Evolutionary conservation across 2,888 invertebrate species (phyloP), one percentile per base, ranked within the genome.

Genomic region (Cantharis rustica): DNA sequence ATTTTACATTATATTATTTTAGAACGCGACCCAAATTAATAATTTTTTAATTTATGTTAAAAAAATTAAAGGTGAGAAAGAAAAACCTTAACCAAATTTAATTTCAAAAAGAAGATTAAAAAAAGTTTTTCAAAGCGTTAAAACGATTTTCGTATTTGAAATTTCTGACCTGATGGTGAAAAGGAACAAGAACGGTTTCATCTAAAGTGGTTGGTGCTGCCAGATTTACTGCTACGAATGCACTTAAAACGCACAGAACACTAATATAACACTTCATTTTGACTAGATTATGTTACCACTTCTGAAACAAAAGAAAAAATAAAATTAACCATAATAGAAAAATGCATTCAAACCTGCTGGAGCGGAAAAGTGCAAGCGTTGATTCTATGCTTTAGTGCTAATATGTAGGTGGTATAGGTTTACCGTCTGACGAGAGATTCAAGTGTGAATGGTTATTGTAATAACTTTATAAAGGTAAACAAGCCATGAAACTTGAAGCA

Each of bases 211-310:
- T 82, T 66, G 88, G 88, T 16, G 88, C 88, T 73, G 88, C 86
- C 78, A 81, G 78, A 79, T 84, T 84, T 79, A 86, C 84, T 80
- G 86, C 86, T 76, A 87, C 82, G 82, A 88, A 84, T 78, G 86
- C 86, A 87, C 88, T 86, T 81, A 88, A 83, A 79, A 85, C 86
- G 86, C 87, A 87, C 85, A 85, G 86, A 85, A 86, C 86, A 88
- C 87, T 87, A 82, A 87, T 83, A 83, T 85, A 86, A 86, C 86
- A 88, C 87, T 84, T 87, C 88, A 88, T 88, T 82, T 86, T 88
- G 88, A 88, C 88, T 88, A 88, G 88, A 88, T 87, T 69, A 85
- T 85, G 83, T 86, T 86, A 86, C 85, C 86, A 86, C 85, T 84
- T 85, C 88, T 88, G 87, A 81, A 88, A 88, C 82, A 86, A 83